Evolutionary conservation across 2,797 vertebrate species (phyloP).

Genomic region (Sebastes dallii): DNA sequence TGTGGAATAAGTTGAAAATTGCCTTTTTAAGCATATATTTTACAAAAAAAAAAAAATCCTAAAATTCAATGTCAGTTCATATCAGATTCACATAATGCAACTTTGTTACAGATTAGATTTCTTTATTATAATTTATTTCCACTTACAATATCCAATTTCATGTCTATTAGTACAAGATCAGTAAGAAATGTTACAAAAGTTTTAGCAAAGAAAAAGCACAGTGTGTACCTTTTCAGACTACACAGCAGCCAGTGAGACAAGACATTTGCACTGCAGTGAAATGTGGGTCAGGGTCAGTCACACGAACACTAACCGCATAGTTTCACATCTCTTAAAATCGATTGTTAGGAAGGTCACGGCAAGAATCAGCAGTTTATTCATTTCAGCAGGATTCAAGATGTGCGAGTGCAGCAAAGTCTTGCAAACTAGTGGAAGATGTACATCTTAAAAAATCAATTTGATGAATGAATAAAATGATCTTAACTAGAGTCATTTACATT

Average conservation of each 20-base stretch:
- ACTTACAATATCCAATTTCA: not conserved
- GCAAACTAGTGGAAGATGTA: constrained; percentile 26
- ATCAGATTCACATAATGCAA: not conserved
- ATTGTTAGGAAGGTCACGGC: constrained; percentile 9
- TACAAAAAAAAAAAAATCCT: not conserved
- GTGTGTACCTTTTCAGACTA: constrained; percentile 50
- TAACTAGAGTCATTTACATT: constrained; percentile 12
- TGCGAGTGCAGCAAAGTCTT: not conserved
- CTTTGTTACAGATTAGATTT: constrained; percentile 5
- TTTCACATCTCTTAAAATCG: constrained; percentile 22
- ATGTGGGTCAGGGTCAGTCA: constrained; percentile 29
- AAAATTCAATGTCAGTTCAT: not conserved
- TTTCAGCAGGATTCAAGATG: constrained; percentile 18
- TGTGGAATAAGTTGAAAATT: not conserved
- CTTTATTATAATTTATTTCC: constrained; percentile 52
- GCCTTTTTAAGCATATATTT: too few species aligned
- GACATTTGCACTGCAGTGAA: constrained; percentile 38
- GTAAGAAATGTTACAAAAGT: constrained; percentile 52
- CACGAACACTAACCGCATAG: not conserved
- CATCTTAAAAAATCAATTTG: constrained; percentile 56
- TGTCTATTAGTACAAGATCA: constrained; percentile 9
- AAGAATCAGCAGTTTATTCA: not conserved
- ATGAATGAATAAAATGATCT: constrained; percentile 50
- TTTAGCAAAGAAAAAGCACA: constrained; percentile 27
- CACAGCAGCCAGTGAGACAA: constrained; percentile 72